Conservation (phyloP, 2,888 invertebrate genomes). For the Diplazon laetatorius region DNA sequence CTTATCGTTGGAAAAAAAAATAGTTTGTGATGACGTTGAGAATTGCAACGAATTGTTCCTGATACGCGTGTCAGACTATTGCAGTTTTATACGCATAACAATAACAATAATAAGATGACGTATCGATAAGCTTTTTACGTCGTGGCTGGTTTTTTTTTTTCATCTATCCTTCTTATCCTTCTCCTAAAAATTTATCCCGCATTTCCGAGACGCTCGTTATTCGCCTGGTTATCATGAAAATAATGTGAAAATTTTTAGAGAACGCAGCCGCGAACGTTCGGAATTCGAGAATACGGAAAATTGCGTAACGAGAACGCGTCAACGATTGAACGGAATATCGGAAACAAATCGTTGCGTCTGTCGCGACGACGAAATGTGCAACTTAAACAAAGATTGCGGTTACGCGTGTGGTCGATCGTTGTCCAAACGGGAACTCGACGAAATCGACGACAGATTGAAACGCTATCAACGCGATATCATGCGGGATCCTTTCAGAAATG, state of each 20-base stretch:
- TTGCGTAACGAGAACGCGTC: slow-evolving; percentile 3
- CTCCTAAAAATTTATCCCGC: neutral
- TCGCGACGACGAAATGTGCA: slow-evolving; percentile 41
- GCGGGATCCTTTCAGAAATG: slow-evolving; percentile 39
- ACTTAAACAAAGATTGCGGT: slow-evolving; percentile 48
- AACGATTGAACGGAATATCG: slow-evolving; percentile 39
- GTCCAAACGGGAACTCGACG: slow-evolving; percentile 7
- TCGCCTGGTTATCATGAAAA: neutral
- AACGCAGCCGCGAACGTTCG: neutral
- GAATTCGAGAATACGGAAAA: slow-evolving; percentile 6
- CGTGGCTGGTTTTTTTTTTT: slow-evolving; percentile 19
- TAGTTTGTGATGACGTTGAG: neutral
- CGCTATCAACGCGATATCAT: slow-evolving; percentile 25
- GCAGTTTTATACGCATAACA: neutral
- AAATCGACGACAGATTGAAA: slow-evolving; percentile 11
- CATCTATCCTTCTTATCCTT: neutral
- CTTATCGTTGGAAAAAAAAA: slow-evolving; percentile 1
- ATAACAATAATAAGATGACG: neutral
- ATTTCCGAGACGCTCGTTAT: neutral
- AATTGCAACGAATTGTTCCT: neutral
- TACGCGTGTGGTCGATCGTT: slow-evolving; percentile 44
- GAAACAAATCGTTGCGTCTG: slow-evolving; percentile 47
- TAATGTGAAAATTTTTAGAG: neutral
- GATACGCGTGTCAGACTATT: neutral
- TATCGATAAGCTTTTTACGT: neutral